These are phyloP conservation scores for Cervus canadensis DNA, from an alignment of 2,113 vertebrate genomes.

Conservation along the genomic window DNA sequence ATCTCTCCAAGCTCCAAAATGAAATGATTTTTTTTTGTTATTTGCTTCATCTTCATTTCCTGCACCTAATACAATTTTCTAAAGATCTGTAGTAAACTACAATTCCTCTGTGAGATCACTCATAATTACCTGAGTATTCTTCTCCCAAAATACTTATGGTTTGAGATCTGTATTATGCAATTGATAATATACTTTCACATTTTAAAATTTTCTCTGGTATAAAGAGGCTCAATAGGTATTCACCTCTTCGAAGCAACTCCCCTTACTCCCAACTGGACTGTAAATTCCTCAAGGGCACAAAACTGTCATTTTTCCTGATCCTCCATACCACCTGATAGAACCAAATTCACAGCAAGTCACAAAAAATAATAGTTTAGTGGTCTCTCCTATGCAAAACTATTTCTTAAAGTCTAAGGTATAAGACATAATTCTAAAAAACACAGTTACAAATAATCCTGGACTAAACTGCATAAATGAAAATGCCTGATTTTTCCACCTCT, in stretches of 20 bases:
- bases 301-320: background rate
- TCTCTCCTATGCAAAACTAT: background rate
- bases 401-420: background rate
- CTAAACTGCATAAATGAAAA: background rate
- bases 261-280: background rate
- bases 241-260: background rate
- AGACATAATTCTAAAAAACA: constrained; percentile 16
- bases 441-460: constrained; percentile 35
- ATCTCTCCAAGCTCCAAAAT: background rate
- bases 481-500: constrained; percentile 13
- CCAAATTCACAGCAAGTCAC: background rate
- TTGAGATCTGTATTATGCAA: background rate
- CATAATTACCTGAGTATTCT: background rate
- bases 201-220: background rate
- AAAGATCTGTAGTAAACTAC: background rate
- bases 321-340: background rate
- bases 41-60: background rate
- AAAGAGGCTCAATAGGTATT: background rate
- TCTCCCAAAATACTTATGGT: background rate
- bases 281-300: background rate
- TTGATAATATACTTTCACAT: background rate
- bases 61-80: background rate
- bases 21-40: background rate
- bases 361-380: constrained; percentile 19
- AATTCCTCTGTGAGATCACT: constrained; percentile 12